These are phyloP conservation scores for Labrus mixtus DNA, from an alignment of 2,113 vertebrate genomes.

Conservation along the genomic window DNA sequence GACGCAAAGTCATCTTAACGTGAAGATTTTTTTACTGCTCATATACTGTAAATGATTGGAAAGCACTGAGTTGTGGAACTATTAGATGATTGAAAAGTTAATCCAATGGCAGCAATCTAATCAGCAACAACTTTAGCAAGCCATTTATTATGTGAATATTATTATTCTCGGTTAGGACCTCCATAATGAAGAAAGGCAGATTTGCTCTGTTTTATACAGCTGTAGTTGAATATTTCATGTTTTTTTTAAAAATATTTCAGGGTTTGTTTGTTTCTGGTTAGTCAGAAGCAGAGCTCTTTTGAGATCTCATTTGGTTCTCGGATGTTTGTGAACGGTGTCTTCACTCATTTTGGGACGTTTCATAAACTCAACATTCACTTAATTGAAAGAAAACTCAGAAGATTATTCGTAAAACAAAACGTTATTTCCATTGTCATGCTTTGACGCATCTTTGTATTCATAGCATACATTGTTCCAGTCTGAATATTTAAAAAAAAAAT, in stretches of 20 bases:
- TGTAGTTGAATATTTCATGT: neutral
- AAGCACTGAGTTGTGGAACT: no score
- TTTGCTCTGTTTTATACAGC: neutral
- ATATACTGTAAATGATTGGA: no score
- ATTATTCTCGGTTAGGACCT: neutral
- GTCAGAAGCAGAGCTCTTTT: no score
- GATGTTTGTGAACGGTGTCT: neutral
- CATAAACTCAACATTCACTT: neutral
- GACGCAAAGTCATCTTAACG: no score
- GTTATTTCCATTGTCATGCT: no score
- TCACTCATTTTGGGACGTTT: neutral
- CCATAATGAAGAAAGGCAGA: neutral
- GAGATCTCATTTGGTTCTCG: no score
- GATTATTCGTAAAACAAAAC: neutral
- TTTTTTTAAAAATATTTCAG: neutral
- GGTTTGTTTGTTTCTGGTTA: neutral
- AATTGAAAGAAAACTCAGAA: neutral
- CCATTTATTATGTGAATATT: no score
- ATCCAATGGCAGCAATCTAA: no score
- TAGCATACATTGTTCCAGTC: neutral
- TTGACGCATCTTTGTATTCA: neutral
- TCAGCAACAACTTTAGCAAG: no score
- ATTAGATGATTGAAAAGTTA: no score
- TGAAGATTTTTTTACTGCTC: neutral
- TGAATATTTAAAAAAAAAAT: neutral